These are phyloP conservation scores for Bradypodion pumilum DNA, from an alignment of 2,797 vertebrate species.

Conservation along the genomic window DNA sequence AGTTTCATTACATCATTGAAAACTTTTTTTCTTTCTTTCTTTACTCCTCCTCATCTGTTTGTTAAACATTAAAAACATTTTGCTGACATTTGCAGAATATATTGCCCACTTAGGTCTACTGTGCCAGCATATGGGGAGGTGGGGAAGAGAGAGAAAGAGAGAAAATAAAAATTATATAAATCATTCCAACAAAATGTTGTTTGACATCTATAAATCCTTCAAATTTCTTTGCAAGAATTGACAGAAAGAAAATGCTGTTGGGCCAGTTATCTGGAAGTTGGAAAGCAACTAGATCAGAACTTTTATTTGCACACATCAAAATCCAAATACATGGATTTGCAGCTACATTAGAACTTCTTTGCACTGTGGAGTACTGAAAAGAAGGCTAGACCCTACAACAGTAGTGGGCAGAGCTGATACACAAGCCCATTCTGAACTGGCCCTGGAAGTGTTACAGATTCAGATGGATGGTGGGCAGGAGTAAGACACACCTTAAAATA, in stretches of 20 bases:
- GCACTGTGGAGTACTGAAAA: constrained; percentile 4
- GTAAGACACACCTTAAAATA: neutral
- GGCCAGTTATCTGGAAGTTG: neutral
- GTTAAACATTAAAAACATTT: constrained; percentile 69
- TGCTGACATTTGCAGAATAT: constrained; percentile 50
- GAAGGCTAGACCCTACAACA: neutral
- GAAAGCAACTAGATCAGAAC: neutral
- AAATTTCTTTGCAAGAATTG: constrained; percentile 16
- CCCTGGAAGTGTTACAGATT: neutral
- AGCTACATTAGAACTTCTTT: too few species aligned
- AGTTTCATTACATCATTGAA: constrained; percentile 83
- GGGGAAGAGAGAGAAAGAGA: constrained; percentile 48
- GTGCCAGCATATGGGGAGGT: constrained; percentile 36
- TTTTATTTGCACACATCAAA: neutral
- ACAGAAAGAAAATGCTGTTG: neutral
- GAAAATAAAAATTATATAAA: constrained; percentile 53
- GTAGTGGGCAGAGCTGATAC: neutral
- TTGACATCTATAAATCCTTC: neutral
- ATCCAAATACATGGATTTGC: neutral
- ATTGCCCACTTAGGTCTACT: constrained; percentile 55
- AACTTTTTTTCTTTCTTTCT: constrained; percentile 42
- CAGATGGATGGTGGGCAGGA: neutral
- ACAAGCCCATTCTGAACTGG: neutral
- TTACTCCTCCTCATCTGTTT: constrained; percentile 70
- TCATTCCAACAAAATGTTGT: constrained; percentile 9